Percentiles rank a stretch among this genome's conserved stretches.
phyloP scores from a whole-genome alignment of 2,113 vertebrate species.

The Apeltes quadracus region DNA sequence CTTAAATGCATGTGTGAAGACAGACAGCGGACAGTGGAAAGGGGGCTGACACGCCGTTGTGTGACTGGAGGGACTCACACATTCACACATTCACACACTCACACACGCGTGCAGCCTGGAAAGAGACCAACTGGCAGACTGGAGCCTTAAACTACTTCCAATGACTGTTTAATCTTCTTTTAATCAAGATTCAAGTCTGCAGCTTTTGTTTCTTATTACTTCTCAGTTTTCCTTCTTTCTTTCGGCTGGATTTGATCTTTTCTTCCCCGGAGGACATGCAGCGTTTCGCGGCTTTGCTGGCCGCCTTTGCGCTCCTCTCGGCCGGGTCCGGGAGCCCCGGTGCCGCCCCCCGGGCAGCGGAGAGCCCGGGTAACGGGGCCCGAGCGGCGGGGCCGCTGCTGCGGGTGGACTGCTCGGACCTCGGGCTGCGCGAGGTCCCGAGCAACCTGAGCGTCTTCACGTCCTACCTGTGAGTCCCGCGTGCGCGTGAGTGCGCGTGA shows the following conservation, averaged over 20 bases:
- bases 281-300: constrained; percentile 31
- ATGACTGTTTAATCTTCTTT: background rate
- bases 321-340: background rate
- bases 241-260: background rate
- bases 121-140: constrained; percentile 24
- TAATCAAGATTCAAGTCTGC: background rate
- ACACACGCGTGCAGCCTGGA: constrained; percentile 60
- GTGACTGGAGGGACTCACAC: constrained; percentile 30
- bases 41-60: constrained; percentile 31
- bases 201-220: background rate
- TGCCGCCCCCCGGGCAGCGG: background rate
- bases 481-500: constrained; percentile 10
- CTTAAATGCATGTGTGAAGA: too few species aligned
- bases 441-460: constrained; percentile 68
- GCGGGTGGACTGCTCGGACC: constrained; percentile 70
- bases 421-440: constrained; percentile 61
- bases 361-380: constrained; percentile 10
- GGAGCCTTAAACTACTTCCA: constrained; percentile 14
- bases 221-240: background rate
- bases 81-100: background rate
- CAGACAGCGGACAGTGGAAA: constrained; percentile 2
- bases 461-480: constrained; percentile 66
- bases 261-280: constrained; percentile 44
- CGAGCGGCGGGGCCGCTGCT: constrained; percentile 45
- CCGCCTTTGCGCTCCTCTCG: constrained; percentile 36